Conservation (phyloP, 2,113 vertebrate species). For the Chloroceryle aenea region DNA sequence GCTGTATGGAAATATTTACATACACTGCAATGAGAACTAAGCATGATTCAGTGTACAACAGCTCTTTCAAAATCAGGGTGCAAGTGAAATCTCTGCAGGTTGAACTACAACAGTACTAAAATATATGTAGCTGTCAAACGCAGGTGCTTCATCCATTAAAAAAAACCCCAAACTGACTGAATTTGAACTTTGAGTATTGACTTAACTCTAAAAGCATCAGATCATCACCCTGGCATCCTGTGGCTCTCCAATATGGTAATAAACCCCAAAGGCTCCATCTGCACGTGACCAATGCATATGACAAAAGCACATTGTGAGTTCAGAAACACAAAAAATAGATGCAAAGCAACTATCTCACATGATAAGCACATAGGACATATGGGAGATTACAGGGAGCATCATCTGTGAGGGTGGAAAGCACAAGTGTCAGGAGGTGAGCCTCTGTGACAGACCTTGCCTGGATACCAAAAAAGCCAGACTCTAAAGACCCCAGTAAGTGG, state of each 20-base stretch:
- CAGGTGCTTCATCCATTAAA: background rate
- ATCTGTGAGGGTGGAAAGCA: background rate
- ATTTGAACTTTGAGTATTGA: background rate
- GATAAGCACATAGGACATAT: background rate
- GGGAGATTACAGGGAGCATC: background rate
- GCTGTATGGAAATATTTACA: accelerated
- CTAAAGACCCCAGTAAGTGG: background rate
- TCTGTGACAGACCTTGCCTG: background rate
- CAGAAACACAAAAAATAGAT: background rate
- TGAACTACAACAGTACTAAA: background rate
- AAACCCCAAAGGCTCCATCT: background rate
- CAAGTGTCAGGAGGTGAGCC: background rate
- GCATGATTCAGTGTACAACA: background rate
- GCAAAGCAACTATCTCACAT: background rate
- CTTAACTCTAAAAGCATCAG: background rate
- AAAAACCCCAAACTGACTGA: background rate
- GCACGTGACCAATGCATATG: background rate
- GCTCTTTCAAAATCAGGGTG: background rate
- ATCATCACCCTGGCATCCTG: background rate
- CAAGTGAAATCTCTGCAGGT: background rate
- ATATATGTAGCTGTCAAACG: background rate
- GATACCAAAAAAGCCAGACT: background rate
- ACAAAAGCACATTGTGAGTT: background rate
- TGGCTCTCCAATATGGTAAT: background rate
- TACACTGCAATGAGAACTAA: background rate